Percentiles rank a stretch among this genome's conserved stretches.
Evolutionary conservation across 1,140 invertebrate genomes (phyloP).

Genomic region (Charaxes varanes): DNA sequence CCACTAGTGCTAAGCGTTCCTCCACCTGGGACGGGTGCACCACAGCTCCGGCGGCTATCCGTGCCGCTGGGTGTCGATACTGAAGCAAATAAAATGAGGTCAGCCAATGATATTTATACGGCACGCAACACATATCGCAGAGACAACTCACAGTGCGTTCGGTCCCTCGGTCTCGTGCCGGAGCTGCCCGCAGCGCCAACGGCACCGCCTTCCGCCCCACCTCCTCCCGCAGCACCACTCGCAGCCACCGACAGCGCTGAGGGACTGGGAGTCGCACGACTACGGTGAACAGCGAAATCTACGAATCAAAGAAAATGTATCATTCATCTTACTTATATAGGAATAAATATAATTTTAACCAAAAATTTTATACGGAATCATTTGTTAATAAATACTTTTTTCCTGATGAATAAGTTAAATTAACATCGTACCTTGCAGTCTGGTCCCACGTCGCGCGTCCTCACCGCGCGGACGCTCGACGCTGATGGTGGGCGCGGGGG

Average conservation of each 20-base stretch:
- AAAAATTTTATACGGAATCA: too few species aligned
- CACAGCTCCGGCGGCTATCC: background rate
- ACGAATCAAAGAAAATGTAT: too few species aligned
- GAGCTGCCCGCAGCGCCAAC: background rate
- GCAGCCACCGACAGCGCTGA: conserved; percentile 3
- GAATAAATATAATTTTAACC: too few species aligned
- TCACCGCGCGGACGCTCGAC: conserved; percentile 17
- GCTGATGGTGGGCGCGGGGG: conserved; percentile 18
- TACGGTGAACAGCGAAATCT: conserved; percentile 10
- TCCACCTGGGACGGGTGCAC: too few species aligned
- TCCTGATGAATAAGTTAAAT: too few species aligned
- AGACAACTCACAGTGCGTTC: background rate
- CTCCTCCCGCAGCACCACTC: background rate
- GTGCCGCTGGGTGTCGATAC: background rate
- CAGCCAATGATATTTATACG: too few species aligned
- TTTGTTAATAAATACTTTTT: too few species aligned
- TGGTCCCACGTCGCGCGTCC: background rate
- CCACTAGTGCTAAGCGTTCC: too few species aligned
- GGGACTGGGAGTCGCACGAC: conserved; percentile 1
- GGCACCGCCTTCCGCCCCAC: background rate
- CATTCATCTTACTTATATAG: too few species aligned
- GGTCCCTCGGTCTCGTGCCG: conserved; percentile 5
- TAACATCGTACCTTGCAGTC: too few species aligned
- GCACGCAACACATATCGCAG: too few species aligned
- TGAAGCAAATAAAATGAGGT: background rate